phyloP scores from a whole-genome alignment of 2,888 invertebrate genomes.

The Harpalus rufipes region DNA sequence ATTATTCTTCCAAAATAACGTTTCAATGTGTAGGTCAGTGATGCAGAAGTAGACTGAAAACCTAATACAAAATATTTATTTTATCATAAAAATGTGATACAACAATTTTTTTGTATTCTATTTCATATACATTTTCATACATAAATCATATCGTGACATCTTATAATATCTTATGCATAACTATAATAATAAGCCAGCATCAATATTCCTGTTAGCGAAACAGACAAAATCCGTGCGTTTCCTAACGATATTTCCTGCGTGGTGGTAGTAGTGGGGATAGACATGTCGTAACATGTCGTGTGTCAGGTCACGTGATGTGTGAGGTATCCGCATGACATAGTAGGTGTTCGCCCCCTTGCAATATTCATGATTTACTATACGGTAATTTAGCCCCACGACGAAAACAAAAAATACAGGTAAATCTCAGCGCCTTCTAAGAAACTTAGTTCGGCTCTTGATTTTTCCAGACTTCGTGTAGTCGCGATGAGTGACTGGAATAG shows the following conservation, averaged over 20 bases:
- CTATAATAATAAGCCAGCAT: slow-evolving; percentile 27
- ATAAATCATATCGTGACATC: slow-evolving; percentile 26
- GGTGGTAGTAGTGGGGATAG: not conserved
- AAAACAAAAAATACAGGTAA: slow-evolving; percentile 24
- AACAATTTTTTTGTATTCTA: too few species aligned
- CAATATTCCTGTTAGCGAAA: slow-evolving; percentile 49
- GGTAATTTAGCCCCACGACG: slow-evolving; percentile 25
- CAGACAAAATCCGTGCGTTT: slow-evolving; percentile 23
- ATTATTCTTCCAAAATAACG: too few species aligned
- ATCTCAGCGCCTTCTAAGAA: slow-evolving; percentile 21
- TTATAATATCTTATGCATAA: slow-evolving; percentile 50
- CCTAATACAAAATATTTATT: too few species aligned
- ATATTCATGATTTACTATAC: slow-evolving; percentile 50
- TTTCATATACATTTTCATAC: too few species aligned
- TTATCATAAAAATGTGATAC: too few species aligned
- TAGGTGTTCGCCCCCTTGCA: slow-evolving; percentile 15
- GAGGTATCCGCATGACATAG: slow-evolving; percentile 38
- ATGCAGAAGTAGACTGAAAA: too few species aligned
- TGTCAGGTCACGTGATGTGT: slow-evolving; percentile 18
- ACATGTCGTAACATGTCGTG: not conserved
- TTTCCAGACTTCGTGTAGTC: slow-evolving; percentile 27
- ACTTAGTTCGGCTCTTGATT: slow-evolving; percentile 29
- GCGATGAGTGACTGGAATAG: slow-evolving; percentile 32
- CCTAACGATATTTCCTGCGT: slow-evolving; percentile 1
- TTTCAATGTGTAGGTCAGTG: too few species aligned